phyloP scores from a whole-genome alignment of 2,888 invertebrate species.

The Drosophila nr. perissopoda region DNA sequence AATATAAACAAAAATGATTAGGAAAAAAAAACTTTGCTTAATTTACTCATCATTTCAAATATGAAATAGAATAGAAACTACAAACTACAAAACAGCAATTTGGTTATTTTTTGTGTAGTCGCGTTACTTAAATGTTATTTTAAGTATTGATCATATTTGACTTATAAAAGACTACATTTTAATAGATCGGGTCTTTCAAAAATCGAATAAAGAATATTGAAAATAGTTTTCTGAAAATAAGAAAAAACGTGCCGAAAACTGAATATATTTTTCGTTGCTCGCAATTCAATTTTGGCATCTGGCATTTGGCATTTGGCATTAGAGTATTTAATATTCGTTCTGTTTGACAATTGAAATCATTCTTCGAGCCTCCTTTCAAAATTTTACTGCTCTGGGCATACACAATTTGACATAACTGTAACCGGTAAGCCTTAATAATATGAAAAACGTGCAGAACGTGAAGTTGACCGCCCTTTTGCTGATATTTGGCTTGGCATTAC shows the following conservation, averaged over 20 bases:
- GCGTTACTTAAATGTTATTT: background rate
- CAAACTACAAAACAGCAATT: background rate
- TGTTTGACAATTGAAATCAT: background rate
- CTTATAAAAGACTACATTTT: background rate
- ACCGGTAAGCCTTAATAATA: slow-evolving; percentile 8
- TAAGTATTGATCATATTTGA: background rate
- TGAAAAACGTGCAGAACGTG: slow-evolving; percentile 50
- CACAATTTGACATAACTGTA: slow-evolving; percentile 12
- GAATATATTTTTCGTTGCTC: background rate
- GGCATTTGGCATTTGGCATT: background rate
- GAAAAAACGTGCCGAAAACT: background rate
- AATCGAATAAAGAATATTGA: background rate
- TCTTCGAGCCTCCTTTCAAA: background rate
- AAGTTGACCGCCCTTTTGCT: slow-evolving; percentile 20
- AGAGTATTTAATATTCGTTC: slow-evolving; percentile 3
- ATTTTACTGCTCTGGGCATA: slow-evolving; percentile 7
- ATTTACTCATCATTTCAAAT: background rate
- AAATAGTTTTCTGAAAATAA: background rate
- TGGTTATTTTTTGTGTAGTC: background rate
- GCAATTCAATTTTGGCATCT: background rate
- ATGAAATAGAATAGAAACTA: background rate
- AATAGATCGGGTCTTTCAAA: background rate
- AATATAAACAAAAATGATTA: background rate
- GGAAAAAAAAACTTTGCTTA: background rate
- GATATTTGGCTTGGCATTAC: slow-evolving; percentile 15